Base-by-base conservation (phyloP, 2,113 vertebrate species). In the Notiomystis cincta region DNA sequence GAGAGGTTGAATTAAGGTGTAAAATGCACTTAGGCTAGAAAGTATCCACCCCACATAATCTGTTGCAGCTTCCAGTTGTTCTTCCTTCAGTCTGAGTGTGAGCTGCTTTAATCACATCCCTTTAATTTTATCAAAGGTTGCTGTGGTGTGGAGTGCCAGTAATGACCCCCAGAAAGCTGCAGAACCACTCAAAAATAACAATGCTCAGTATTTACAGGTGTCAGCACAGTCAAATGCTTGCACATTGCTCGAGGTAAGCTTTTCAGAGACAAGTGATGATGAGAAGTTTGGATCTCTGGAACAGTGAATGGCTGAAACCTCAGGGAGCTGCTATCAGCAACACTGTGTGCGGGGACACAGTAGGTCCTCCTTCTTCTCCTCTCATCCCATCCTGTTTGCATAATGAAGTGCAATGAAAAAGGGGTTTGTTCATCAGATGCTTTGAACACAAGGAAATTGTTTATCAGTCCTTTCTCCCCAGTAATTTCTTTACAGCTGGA, bases 341-440 rank as follows among this genome's bases (percentile, higher is more conserved):
- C 0, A 0, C n/a, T 53, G 27, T 57, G 20, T 69, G 65, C 0
- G 0, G 45, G 45, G 44, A 56, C 77, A 33, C 14, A 62, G 62
- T 30, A 88, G 45, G 45, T 86, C 13, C 33, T 11, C n/a, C 21
- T 8, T 70, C 37, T 38, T 37, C 31, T 57, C 44, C 80, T 64
- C 27, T 89, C 28, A 45, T 71, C 38, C 30, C 30, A 22, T 85
- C 35, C 38, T 70, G 54, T 45, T 62, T 56, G 17, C 17, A 42
- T 54, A 77, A 71, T 3, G 6, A 87, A 84, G 62, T 47, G 48
- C 40, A 82, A 15, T 0, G 0, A 61, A n/a, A 71, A 67, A 9
- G 7, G 3, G 14, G 4, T 54, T 84, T 79, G 20, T 83, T 89
- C 40, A 22, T 82, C 37, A 27, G 37, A 31, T 1, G 0, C 70